Conservation (phyloP, 2,888 invertebrate species). For the Caprella mutica region DNA sequence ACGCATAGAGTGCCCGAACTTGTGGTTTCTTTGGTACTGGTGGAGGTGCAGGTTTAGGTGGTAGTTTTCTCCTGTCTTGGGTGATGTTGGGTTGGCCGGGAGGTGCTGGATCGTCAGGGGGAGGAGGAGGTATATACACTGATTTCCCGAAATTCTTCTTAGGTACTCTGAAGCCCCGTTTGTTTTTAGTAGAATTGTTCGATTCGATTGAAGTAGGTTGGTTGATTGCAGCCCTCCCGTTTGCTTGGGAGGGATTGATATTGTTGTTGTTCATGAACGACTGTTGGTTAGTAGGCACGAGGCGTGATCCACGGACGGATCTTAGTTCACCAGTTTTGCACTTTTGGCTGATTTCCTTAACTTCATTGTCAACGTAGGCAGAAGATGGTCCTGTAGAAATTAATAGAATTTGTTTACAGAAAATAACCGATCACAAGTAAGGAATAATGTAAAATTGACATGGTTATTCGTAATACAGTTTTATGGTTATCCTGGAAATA, state of each 20-base stretch:
- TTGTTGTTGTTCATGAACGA: neutral
- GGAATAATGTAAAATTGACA: too few species aligned
- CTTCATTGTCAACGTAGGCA: too few species aligned
- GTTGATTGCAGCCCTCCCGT: neutral
- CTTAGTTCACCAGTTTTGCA: too few species aligned
- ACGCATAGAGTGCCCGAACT: slow-evolving; percentile 27
- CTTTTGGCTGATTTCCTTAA: too few species aligned
- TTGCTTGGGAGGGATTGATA: neutral
- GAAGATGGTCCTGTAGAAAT: too few species aligned
- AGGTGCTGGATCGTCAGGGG: slow-evolving; percentile 24
- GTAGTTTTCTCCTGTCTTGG: neutral
- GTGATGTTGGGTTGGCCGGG: slow-evolving; percentile 22
- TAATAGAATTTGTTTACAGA: too few species aligned
- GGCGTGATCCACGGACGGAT: neutral
- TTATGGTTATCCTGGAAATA: too few species aligned
- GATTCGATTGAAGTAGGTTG: neutral
- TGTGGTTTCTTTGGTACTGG: slow-evolving; percentile 12
- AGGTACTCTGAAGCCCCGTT: neutral
- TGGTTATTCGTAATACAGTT: too few species aligned
- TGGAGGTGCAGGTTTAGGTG: slow-evolving; percentile 1
- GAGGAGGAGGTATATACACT: slow-evolving; percentile 16
- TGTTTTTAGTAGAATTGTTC: neutral
- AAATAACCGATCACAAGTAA: too few species aligned
- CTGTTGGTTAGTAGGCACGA: neutral
- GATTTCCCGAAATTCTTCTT: neutral